Evolutionary conservation across 2,113 vertebrate genomes (phyloP).

Genomic region (Melanocharis versteri): DNA sequence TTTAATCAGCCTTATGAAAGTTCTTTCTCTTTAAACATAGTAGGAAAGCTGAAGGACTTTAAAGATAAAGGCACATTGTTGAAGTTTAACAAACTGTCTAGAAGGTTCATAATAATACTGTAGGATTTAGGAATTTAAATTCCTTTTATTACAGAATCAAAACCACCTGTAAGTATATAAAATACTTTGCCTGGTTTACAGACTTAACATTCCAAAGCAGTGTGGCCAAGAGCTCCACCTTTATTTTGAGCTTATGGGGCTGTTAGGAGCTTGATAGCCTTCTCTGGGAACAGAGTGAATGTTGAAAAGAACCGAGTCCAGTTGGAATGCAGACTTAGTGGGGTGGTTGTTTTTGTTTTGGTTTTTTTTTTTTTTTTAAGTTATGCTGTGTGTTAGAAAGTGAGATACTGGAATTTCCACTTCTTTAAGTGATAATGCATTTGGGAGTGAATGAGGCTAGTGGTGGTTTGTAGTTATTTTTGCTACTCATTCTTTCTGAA

Average conservation of each 20-base stretch:
- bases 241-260: slow-evolving; percentile 22
- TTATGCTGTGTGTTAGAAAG: background rate
- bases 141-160: slow-evolving; percentile 41
- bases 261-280: background rate
- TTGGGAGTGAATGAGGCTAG: background rate
- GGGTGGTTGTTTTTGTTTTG: background rate
- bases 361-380: background rate
- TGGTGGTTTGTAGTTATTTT: background rate
- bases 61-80: slow-evolving; percentile 25
- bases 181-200: slow-evolving; percentile 24
- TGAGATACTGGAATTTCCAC: background rate
- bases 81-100: background rate
- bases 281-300: background rate
- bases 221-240: background rate
- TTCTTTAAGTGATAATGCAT: background rate
- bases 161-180: slow-evolving; percentile 19
- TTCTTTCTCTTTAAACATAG: slow-evolving; percentile 12
- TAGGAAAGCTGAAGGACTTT: slow-evolving; percentile 14
- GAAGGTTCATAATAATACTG: background rate
- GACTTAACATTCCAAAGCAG: slow-evolving; percentile 49
- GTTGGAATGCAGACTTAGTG: background rate
- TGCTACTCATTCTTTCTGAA: background rate
- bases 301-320: background rate
- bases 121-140: slow-evolving; percentile 53
- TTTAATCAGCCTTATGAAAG: slow-evolving; percentile 46